Conservation (phyloP, 1,140 invertebrate species). For the Lepidostoma basale region DNA sequence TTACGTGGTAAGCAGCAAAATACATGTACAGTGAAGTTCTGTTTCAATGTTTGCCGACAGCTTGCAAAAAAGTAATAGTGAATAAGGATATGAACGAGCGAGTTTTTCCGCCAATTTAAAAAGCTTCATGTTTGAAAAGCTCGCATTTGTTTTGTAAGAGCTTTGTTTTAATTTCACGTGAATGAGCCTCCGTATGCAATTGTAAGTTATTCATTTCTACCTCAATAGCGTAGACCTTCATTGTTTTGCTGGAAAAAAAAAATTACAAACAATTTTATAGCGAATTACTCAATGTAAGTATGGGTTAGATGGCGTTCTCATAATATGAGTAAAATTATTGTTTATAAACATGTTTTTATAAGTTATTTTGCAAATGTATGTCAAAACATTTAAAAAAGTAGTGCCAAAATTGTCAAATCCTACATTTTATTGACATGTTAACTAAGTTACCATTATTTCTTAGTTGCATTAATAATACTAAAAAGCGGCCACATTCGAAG, state of each 20-base stretch:
- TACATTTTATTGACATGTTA: too few species aligned
- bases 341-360: too few species aligned
- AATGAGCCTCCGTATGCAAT: conserved; percentile 7
- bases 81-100: conserved; percentile 5
- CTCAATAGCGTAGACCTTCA: background rate
- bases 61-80: conserved; percentile 32
- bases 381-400: too few species aligned
- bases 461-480: too few species aligned
- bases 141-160: conserved; percentile 12
- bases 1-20: background rate
- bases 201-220: background rate
- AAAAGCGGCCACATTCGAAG: too few species aligned
- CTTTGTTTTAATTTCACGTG: conserved; percentile 26
- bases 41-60: conserved; percentile 34
- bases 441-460: too few species aligned
- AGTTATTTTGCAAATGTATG: too few species aligned
- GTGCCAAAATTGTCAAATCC: too few species aligned
- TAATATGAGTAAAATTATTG: too few species aligned
- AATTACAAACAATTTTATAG: too few species aligned
- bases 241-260: background rate
- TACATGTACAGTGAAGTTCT: conserved; percentile 35
- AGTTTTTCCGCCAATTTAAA: conserved; percentile 13
- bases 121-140: conserved; percentile 15
- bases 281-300: too few species aligned
- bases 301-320: too few species aligned